Percentiles rank a stretch among this genome's conserved stretches.
Evolutionary conservation across 2,888 invertebrate genomes (phyloP).

Genomic region (Brachyptera risi): DNA sequence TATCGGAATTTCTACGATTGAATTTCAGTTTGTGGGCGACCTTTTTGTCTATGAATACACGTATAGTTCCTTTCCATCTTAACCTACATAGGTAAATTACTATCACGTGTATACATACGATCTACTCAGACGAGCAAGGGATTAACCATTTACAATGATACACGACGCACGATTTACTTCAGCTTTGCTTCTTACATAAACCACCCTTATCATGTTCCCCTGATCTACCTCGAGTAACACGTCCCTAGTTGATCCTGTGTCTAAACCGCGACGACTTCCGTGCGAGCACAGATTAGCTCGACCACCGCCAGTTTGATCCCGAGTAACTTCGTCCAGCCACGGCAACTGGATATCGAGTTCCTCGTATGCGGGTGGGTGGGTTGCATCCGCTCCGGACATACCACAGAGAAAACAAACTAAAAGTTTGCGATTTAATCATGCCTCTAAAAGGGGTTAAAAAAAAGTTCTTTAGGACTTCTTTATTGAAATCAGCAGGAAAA

Average conservation of each 20-base stretch:
- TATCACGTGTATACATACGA: too few relatives aligned
- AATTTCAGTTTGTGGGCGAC: too few relatives aligned
- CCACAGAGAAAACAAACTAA: background rate
- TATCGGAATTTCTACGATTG: too few relatives aligned
- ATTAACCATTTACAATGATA: too few relatives aligned
- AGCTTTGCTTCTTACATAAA: too few relatives aligned
- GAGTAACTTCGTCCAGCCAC: background rate
- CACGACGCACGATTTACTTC: too few relatives aligned
- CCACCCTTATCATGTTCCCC: background rate
- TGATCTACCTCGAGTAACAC: background rate
- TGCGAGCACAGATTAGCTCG: slow-evolving; percentile 2
- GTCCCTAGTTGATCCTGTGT: background rate
- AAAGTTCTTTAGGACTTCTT: background rate
- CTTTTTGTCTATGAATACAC: too few relatives aligned
- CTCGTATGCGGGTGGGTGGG: background rate
- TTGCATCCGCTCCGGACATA: background rate
- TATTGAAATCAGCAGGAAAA: slow-evolving; percentile 7
- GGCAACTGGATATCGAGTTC: background rate
- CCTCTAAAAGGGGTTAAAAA: too few relatives aligned
- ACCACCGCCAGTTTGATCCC: background rate
- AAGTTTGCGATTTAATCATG: slow-evolving; percentile 13
- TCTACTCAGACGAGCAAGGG: too few relatives aligned
- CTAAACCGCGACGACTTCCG: slow-evolving; percentile 10
- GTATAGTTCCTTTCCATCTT: too few relatives aligned
- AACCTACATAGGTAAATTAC: too few relatives aligned